phyloP scores from a whole-genome alignment of 30 jellyfish, hydroid and myxozoan genomes.

The Aurelia sp. region DNA sequence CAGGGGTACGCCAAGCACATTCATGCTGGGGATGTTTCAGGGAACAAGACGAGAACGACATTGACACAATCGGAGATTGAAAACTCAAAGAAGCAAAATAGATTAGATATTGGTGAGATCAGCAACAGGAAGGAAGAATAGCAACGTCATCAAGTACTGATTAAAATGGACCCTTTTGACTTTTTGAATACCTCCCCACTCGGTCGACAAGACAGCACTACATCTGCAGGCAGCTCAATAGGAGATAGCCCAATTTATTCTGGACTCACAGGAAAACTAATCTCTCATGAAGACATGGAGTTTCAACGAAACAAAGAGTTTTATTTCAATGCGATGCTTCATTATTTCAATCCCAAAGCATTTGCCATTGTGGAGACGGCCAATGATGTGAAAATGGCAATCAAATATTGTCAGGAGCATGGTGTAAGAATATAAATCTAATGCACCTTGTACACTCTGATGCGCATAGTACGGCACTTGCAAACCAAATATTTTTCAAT shows the following conservation, averaged over 20 bases:
- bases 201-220: conserved; percentile 43
- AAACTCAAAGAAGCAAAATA: too few species aligned
- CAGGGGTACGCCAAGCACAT: too few species aligned
- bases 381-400: conserved; percentile 39
- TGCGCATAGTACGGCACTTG: too few species aligned
- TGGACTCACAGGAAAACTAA: conserved; percentile 45
- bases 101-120: too few species aligned
- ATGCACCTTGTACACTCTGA: too few species aligned
- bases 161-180: too few species aligned
- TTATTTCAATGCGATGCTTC: conserved; percentile 57
- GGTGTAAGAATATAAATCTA: conserved; percentile 4
- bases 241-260: conserved; percentile 40
- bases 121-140: too few species aligned
- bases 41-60: too few species aligned
- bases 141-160: background rate
- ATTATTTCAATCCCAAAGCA: conserved; percentile 49
- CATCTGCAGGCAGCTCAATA: conserved; percentile 29
- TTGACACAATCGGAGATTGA: too few species aligned
- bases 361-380: conserved; percentile 53
- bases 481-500: too few species aligned
- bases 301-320: conserved; percentile 42
- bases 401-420: conserved; percentile 60
- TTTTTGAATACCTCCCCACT: background rate
- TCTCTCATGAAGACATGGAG: conserved; percentile 58
- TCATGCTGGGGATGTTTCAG: too few species aligned